A percentile compares a stretch with the other conserved stretches of the same genome.
Conservation (phyloP, 2,113 vertebrate genomes). For the Bucco capensis region DNA sequence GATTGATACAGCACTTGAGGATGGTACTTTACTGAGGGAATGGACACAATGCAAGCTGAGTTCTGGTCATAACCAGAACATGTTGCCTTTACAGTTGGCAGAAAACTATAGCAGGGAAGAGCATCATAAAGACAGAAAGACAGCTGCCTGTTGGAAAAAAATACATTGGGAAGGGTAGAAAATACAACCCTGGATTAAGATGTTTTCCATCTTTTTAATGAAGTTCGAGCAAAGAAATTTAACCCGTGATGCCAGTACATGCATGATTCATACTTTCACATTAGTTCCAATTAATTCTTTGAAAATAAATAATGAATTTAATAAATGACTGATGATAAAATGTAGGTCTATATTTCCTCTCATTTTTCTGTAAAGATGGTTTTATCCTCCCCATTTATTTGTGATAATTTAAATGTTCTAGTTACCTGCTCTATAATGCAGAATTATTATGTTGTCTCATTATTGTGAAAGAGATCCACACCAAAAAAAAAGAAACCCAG, state of each 20-base stretch:
- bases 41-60: not conserved
- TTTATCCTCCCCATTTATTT: slow-evolving; percentile 14
- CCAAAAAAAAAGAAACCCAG: not conserved
- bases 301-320: slow-evolving; percentile 12
- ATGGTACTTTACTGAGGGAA: not conserved
- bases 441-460: not conserved
- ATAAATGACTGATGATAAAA: slow-evolving; percentile 1
- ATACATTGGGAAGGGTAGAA: not conserved
- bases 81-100: not conserved
- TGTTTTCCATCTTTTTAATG: not conserved
- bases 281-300: not conserved
- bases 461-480: not conserved
- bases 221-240: not conserved
- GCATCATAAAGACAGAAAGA: not conserved
- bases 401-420: slow-evolving; percentile 5
- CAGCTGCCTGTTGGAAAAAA: not conserved
- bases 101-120: not conserved
- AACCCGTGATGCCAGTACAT: not conserved
- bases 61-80: not conserved
- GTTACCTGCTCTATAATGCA: not conserved
- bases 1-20: not conserved
- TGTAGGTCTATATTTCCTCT: not conserved
- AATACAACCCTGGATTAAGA: not conserved
- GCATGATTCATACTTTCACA: not conserved
- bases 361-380: slow-evolving; percentile 1